Evolutionary conservation across 1,140 invertebrate genomes (phyloP), one percentile per base, ranked within the genome.

Genomic region (Trachymyrmex septentrionalis): DNA sequence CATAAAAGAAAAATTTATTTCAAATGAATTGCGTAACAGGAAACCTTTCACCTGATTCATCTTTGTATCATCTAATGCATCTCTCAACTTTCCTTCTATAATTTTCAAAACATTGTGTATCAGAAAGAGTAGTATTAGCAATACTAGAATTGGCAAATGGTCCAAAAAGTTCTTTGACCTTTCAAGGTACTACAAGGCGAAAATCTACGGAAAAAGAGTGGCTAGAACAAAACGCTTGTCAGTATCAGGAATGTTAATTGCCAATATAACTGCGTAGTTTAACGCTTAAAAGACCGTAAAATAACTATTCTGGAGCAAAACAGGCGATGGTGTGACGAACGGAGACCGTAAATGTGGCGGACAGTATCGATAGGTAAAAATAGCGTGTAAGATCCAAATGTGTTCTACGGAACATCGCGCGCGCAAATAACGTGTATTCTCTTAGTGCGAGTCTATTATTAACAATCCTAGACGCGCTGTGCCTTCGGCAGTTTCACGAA

Each of bases 91-190:
- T 27, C 9, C 7, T 27, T 59, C 4, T n/a, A n/a, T 19, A 57
- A 81, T 71, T 44, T 71, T 44, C 59, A 24, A 10, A 73, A 0
- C 27, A 0, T 12, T 48, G 9, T n/a, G 30, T 12, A 19, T 48
- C 16, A 75, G 27, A 34, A 34, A 64, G 63, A 24, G n/a, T 12
- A 44, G 34, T 48, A 38, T 69, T 21, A 73, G 30, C 63, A 59
- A 34, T 19, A 53, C 34, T 64, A 16, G 57, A 50, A 87, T 90
- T 91, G 90, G 90, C 90, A 88, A 84, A 90, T 55, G 6, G 30
- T 88, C 90, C 86, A 85, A 76, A 89, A 86, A 89, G 90, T 91
- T 91, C 87, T 78, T 89, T 81, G 67, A 91, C 85, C 90, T 91
- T 86, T 87, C 76, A 61, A 38, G 59, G 57, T 55, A 75, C 75